Base-by-base conservation (phyloP, 1,140 invertebrate species). In the Pygmarrhopalites habei region DNA sequence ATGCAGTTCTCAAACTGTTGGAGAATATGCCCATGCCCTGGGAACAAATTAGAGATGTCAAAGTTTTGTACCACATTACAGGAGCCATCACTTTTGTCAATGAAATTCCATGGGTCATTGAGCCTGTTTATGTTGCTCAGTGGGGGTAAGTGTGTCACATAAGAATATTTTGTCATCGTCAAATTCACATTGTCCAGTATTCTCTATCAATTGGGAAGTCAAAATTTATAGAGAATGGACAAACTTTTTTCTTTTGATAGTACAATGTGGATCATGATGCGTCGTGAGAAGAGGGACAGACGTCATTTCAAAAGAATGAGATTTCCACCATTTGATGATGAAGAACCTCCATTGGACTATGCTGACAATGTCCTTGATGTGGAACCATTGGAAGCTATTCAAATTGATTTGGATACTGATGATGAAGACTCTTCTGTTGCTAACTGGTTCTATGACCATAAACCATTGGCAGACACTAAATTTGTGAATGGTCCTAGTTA, bases 1-100 rank as follows among this genome's bases (percentile, higher is more conserved):
- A 99, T 83, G 96, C 97, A 25, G 95, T 99, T 0, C 86, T 99
- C 79, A 99, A 99, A 74, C 80, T 99, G 0, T 75, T 99, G 61
- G 96, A 99, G 79, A 99, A 99, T 74, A 99, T 99, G 96, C 97
- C 97, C 0, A 99, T 99, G 96, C 97, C 97, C 21, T 99, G 97
- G 97, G 97, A 99, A 78, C 96, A 99, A 79, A 99, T 99, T 66
- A 79, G 96, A 70, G 96, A 99, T 80, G 93, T 98, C 0, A 90
- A 93, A 78, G 95, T 98, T 1, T 78, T 98, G 4, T 98, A 98
- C 76, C 95, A 98, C 72, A 97, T 98, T 46, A 98, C 95, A 15
- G 95, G 97, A 65, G 97, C 97, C n/a, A 99, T 99, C 58, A 98
- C 97, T 28, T 99, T 99, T 81, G 95, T 99, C 10, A 99, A 99